Conservation (phyloP, 2,113 vertebrate species). For the Sceloporus tristichus region DNA sequence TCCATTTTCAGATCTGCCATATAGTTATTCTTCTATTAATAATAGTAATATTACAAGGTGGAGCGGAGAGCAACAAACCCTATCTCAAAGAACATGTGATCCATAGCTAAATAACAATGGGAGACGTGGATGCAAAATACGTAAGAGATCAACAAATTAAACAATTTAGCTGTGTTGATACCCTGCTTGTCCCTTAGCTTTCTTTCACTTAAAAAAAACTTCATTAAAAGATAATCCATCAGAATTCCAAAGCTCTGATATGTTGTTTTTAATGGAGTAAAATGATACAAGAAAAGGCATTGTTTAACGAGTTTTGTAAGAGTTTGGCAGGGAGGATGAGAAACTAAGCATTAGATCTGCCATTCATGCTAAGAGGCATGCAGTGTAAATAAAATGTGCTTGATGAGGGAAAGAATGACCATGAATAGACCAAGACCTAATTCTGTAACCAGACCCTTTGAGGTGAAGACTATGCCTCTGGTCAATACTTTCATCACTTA, state of each 20-base stretch:
- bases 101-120: no score
- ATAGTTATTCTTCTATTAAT: no score
- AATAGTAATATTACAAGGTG: no score
- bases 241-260: neutral
- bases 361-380: slow-evolving; percentile 3
- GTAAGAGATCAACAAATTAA: no score
- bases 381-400: neutral
- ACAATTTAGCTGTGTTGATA: neutral
- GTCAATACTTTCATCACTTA: neutral
- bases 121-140: no score
- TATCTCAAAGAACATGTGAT: no score
- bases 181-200: neutral
- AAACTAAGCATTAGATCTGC: neutral
- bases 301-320: neutral
- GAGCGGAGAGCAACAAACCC: no score
- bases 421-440: neutral
- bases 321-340: neutral
- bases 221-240: neutral
- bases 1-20: no score
- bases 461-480: neutral
- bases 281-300: neutral
- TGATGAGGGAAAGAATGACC: neutral
- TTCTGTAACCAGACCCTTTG: neutral
- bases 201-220: neutral
- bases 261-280: neutral